A percentile compares a stretch with the other conserved stretches of the same genome.
Evolutionary conservation across 1,140 invertebrate genomes (phyloP).

Genomic region (Lepidurus packardi): DNA sequence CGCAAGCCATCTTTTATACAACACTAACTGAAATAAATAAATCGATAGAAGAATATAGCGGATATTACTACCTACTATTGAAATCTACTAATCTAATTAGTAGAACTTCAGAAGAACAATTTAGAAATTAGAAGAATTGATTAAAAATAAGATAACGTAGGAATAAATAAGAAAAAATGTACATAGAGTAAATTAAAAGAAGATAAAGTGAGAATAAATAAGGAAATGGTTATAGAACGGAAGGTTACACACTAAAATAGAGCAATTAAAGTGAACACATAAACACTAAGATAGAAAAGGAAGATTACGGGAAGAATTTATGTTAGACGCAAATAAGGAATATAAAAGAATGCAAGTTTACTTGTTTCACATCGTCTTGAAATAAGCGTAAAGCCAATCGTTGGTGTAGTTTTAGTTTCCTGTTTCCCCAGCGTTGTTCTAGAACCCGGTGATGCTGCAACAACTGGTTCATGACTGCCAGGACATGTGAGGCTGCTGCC

Average conservation of each 20-base stretch:
- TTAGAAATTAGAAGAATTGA: no score
- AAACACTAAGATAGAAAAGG: neutral
- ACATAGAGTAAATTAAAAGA: no score
- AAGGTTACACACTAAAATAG: neutral
- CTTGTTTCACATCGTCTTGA: slow-evolving; percentile 89
- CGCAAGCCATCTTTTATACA: no score
- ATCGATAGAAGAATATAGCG: no score
- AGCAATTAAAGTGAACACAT: neutral
- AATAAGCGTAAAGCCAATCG: slow-evolving; percentile 85
- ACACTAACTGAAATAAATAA: no score
- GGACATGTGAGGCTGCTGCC: slow-evolving; percentile 80
- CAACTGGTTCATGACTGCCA: slow-evolving; percentile 88
- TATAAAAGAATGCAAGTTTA: slow-evolving; percentile 38
- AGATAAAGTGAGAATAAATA: no score
- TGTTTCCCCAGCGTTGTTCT: slow-evolving; percentile 88
- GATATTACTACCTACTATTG: no score
- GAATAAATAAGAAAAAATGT: no score
- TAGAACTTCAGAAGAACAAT: no score
- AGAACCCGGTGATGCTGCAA: slow-evolving; percentile 84
- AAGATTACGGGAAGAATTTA: neutral
- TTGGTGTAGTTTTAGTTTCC: slow-evolving; percentile 90
- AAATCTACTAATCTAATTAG: no score
- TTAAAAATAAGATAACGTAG: neutral
- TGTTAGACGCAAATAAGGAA: neutral
- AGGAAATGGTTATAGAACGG: neutral